These are phyloP conservation scores for Leptinotarsa lineolata DNA, from an alignment of 1,140 invertebrate species.

Conservation along the genomic window DNA sequence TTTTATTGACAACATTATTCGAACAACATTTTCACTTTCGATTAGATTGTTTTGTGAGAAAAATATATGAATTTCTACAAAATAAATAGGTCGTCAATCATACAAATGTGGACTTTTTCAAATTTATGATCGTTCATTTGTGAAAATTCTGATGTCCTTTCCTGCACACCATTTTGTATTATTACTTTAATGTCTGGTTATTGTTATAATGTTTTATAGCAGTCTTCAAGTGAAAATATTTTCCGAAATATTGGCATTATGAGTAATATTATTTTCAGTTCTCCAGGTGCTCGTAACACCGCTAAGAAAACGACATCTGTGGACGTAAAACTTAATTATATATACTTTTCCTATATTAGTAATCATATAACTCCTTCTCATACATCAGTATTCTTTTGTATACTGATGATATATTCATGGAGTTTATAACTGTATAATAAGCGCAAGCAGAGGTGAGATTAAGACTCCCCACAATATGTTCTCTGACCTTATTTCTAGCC, in stretches of 20 bases:
- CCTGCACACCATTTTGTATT: too few species aligned
- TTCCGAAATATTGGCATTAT: neutral
- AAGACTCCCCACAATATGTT: constrained; percentile 16
- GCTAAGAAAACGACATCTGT: neutral
- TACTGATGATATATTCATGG: constrained; percentile 14
- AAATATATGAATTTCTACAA: too few species aligned
- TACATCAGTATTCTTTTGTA: constrained; percentile 16
- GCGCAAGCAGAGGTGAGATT: neutral
- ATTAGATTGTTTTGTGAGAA: too few species aligned
- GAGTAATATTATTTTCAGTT: neutral
- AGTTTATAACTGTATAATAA: constrained; percentile 19
- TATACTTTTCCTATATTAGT: neutral
- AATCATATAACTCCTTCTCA: constrained; percentile 10
- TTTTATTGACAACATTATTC: too few species aligned
- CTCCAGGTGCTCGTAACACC: neutral
- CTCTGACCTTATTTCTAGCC: constrained; percentile 15
- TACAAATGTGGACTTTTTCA: too few species aligned
- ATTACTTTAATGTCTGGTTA: too few species aligned
- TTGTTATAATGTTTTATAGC: too few species aligned
- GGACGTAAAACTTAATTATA: neutral
- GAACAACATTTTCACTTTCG: too few species aligned
- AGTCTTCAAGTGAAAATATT: neutral
- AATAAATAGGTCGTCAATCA: too few species aligned
- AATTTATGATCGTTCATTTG: too few species aligned
- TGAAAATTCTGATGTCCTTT: too few species aligned